Evolutionary conservation across 2,888 invertebrate species (phyloP).

Genomic region (Polymixis flavicincta): DNA sequence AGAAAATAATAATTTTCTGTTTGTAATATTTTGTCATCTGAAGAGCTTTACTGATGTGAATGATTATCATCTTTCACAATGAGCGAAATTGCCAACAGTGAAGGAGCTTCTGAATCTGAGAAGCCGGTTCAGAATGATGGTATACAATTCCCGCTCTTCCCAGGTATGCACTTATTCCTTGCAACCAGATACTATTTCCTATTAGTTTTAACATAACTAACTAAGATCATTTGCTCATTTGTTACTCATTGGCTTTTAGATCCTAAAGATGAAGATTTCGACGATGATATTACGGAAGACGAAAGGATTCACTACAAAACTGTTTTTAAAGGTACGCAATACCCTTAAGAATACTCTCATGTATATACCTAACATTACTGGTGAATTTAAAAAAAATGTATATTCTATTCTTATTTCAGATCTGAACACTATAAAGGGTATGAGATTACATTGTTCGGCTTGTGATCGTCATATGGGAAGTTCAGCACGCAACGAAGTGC

Average conservation of each 20-base stretch:
- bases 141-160: constrained; percentile 86
- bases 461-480: constrained; percentile 94
- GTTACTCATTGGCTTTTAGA: constrained; percentile 74
- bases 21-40: constrained; percentile 20
- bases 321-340: constrained; percentile 84
- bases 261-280: constrained; percentile 87
- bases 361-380: background rate
- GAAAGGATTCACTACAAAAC: constrained; percentile 88
- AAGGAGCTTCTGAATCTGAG: constrained; percentile 77
- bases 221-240: constrained; percentile 6
- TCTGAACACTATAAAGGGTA: constrained; percentile 90
- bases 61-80: constrained; percentile 71
- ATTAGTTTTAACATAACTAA: background rate
- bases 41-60: constrained; percentile 49
- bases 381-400: background rate
- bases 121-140: constrained; percentile 82
- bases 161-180: constrained; percentile 73
- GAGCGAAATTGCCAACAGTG: constrained; percentile 80
- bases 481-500: constrained; percentile 91
- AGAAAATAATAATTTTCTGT: background rate
- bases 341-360: background rate
- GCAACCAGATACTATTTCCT: background rate
- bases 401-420: constrained; percentile 82
- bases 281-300: constrained; percentile 88
- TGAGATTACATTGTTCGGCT: constrained; percentile 93